A percentile compares a stretch with the other conserved stretches of the same genome.
Evolutionary conservation across 2,797 vertebrate genomes (phyloP).

Genomic region (Gallinago nigripennis): DNA sequence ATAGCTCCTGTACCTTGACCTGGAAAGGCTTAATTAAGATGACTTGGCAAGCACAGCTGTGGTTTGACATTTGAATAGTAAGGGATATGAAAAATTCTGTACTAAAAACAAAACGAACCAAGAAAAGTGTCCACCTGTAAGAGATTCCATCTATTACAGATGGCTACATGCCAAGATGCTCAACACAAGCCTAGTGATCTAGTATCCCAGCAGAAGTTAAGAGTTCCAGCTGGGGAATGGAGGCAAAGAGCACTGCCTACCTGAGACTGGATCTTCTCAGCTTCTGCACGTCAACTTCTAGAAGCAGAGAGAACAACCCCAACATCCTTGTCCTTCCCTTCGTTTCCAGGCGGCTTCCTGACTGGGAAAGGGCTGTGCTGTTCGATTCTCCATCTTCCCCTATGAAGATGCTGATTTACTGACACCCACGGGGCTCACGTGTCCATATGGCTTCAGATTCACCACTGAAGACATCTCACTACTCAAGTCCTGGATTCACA

Average conservation of each 20-base stretch:
- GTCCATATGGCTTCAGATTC: neutral
- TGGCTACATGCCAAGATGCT: neutral
- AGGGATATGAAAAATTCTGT: neutral
- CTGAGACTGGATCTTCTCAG: neutral
- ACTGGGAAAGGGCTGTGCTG: neutral
- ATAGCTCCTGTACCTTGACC: neutral
- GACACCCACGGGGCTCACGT: accelerated
- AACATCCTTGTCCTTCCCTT: accelerated
- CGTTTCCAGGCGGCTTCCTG: neutral
- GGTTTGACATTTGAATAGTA: neutral
- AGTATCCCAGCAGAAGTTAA: neutral
- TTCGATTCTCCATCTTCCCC: neutral
- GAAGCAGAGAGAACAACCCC: neutral
- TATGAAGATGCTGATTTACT: neutral
- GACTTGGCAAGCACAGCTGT: neutral
- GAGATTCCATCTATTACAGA: neutral
- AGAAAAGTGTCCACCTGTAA: neutral
- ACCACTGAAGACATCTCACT: neutral
- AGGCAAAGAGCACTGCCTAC: neutral
- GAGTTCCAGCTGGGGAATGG: neutral
- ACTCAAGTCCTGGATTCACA: neutral
- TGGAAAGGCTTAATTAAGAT: neutral
- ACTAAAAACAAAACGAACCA: neutral
- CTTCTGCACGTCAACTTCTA: neutral
- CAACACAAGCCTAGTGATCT: neutral